Base-by-base conservation (phyloP, 2,113 vertebrate species). In the Macrotis lagotis region DNA sequence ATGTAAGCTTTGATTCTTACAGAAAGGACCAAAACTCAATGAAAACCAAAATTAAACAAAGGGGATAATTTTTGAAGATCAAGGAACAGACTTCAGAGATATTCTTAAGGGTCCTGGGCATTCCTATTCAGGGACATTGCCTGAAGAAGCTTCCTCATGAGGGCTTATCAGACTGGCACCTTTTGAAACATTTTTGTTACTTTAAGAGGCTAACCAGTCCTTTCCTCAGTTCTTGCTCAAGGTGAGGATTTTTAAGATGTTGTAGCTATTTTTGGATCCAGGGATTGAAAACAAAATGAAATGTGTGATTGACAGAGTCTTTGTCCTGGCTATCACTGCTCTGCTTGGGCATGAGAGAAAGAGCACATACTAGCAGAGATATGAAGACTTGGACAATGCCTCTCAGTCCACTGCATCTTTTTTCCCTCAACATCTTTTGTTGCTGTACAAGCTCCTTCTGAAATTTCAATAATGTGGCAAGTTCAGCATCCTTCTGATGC, bases 281-380 rank as follows among this genome's bases (percentile, higher is more conserved):
- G 19, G 26, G 91, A 49, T 95, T 28, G n/a, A 44, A 92, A 50
- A 47, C 44, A 92, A 96, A 83, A 51, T 88, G 49, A 88, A 94
- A 90, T 47, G 28, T 44, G 28, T 0, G 3, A 9, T 51, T 52
- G 50, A 25, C 14, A 48, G 48, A 89, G 66, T 90, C 9, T 37
- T 51, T 92, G 51, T 37, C 37, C 22, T 8, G 9, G 19, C 49
- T 22, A 2, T 48, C 37, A 28, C 9, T 14, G 74, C 53, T 94
- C n/a, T 22, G 28, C 51, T 51, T 37, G 28, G 55, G 31, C 1
- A 59, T 51, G 28, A 92, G 31, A 88, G 8, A 92, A 26, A 88
- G 8, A 8, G 0, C 83, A 55, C 51, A 37, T 48, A 48, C 50
- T 22, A 48, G 24, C 55, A 95, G 37, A 52, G 24, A 37, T 51